Conservation (phyloP, 2,888 invertebrate species). For the Sphinx pinastri region DNA sequence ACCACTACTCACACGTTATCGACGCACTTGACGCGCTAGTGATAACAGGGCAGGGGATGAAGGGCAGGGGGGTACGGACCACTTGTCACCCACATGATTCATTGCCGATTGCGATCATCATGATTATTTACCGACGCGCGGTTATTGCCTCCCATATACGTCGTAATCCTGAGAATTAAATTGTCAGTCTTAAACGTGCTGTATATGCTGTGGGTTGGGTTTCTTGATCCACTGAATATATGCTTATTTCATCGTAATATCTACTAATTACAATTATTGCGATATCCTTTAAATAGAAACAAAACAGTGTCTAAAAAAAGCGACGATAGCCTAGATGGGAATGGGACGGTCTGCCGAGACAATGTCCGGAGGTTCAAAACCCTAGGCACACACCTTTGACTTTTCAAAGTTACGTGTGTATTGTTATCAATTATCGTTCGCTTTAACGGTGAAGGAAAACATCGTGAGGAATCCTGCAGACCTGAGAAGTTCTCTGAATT, state of each 20-base stretch:
- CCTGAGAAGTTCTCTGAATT: too few relatives aligned
- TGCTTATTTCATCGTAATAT: too few relatives aligned
- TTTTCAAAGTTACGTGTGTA: too few relatives aligned
- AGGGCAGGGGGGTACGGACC: neutral
- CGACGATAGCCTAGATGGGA: too few relatives aligned
- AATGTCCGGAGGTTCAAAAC: too few relatives aligned
- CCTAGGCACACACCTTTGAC: too few relatives aligned
- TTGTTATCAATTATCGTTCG: too few relatives aligned
- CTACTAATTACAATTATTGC: neutral
- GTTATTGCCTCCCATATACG: constrained; percentile 10
- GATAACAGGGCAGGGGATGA: neutral
- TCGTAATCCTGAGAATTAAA: neutral
- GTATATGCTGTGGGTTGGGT: neutral
- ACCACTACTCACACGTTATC: constrained; percentile 11
- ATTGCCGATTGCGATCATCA: constrained; percentile 20
- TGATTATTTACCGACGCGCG: neutral
- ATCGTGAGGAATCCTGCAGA: too few relatives aligned
- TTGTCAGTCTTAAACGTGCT: neutral
- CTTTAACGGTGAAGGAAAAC: too few relatives aligned
- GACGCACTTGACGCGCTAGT: constrained; percentile 21
- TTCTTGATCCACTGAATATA: neutral
- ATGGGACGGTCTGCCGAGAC: too few relatives aligned
- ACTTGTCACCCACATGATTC: constrained; percentile 25
- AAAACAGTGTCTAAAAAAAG: too few relatives aligned
- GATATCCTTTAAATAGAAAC: neutral